Conservation (phyloP, 37 sponge, comb jelly and placozoan species). For the Oopsacas minuta region DNA sequence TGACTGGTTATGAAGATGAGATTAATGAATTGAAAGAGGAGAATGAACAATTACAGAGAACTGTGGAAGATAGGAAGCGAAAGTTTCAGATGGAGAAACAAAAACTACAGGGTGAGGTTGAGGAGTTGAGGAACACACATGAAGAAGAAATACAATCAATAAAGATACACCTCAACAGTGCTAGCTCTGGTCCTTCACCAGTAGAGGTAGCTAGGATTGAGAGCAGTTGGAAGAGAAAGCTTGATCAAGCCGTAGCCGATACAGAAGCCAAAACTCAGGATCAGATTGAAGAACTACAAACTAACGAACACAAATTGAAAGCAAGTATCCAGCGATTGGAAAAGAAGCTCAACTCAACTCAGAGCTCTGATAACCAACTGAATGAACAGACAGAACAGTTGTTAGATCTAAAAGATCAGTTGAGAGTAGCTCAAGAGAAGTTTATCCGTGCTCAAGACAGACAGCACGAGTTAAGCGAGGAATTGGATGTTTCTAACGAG, state of each 20-base stretch:
- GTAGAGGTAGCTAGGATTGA: constrained; percentile 46
- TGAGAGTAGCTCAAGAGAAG: neutral
- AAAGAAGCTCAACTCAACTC: neutral
- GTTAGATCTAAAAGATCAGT: neutral
- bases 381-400: constrained; percentile 16
- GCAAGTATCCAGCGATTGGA: neutral
- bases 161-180: neutral
- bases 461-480: neutral
- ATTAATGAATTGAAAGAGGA: constrained; percentile 45
- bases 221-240: constrained; percentile 47
- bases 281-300: neutral
- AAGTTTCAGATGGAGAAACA: neutral
- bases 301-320: neutral
- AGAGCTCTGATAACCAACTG: constrained; percentile 1
- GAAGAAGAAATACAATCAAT: constrained; percentile 20
- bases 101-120: neutral
- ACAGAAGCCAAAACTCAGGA: constrained; percentile 3
- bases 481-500: neutral
- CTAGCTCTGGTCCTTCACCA: neutral
- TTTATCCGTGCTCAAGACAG: neutral
- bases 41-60: constrained; percentile 60
- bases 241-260: constrained; percentile 26
- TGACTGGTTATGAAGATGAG: constrained; percentile 53
- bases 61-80: constrained; percentile 18
- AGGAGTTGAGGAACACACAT: constrained; percentile 2